Evolutionary conservation across 1,140 invertebrate genomes (phyloP), one percentile per base, ranked within the genome.

Genomic region (Caligus rogercresseyi): DNA sequence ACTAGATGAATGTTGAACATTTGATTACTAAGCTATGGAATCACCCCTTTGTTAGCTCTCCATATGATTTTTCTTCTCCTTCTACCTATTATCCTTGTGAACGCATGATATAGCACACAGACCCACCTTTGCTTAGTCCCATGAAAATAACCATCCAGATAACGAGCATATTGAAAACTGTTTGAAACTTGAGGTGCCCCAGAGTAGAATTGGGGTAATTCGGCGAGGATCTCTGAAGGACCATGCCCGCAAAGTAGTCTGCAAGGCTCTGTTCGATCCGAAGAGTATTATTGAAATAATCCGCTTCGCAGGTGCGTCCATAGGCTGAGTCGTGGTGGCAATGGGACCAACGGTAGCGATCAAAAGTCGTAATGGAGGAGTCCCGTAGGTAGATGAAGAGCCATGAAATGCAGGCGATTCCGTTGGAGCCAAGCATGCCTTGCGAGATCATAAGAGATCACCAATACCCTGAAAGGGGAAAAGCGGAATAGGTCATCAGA

Each of bases 111-210:
- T n/a, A n/a, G n/a, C n/a, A n/a, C n/a, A n/a, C n/a, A 26, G 13
- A 60, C 57, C 56, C 65, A 80, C 80, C 88, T 81, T 89, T 89
- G 71, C 86, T 87, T 1, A 92, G 76, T n/a, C 83, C 83, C 11
- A 92, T 79, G 69, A 90, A 91, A 13, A 90, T 81, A 26, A 88
- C 83, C 78, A 88, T 84, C 89, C 89, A 93, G 15, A 91, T 82
- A 2, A 91, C 81, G 1, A 85, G 85, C 69, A 92, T 76, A 72
- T 91, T 89, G 72, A 91, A 89, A 1, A 86, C 85, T 58, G 89
- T 79, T 76, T 91, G 85, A 72, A 89, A 88, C 71, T 87, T 87
- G 25, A 88, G 78, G 3, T 81, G 80, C 3, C 83, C 81, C 31
- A 81, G 57, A 70, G 57, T 76, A 79, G 15, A 61, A 23, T 64